Base-by-base conservation (phyloP, 37 sponge, comb jelly and placozoan genomes). In the Spongilla lacustris region DNA sequence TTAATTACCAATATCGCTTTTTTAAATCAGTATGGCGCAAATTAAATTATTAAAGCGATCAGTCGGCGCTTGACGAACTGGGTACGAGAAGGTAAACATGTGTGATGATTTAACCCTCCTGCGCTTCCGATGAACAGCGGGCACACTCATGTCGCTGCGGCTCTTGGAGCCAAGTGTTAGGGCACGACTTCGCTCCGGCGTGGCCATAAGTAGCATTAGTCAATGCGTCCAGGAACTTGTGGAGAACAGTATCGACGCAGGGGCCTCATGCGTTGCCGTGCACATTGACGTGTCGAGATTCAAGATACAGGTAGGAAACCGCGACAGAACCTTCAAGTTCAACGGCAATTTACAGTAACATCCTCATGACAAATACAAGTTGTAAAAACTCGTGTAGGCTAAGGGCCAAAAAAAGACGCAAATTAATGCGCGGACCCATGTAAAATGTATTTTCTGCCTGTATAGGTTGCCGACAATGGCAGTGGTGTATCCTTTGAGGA, bases 201-300 rank as follows among this genome's bases (percentile, higher is more conserved):
- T 86, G 19, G 71, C 88, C 35, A 75, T 94, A 26, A 67, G 77
- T 17, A 80, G 70, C 27, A 12, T 91, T 24, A 68, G 81, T 36
- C 88, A 81, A 41, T 94, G 89, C 74, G 89, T 92, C 13, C 83
- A 78, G 66, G 96, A 98, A 66, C 81, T 98, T 27, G 95, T 96
- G 41, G 80, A 81, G 70, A 98, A 98, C 89, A 88, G 95, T 29
- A 88, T 96, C 67, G 96, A 98, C 70, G 95, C 92, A 75, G 86
- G 85, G 2, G 89, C 93, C 2, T 82, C 87, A 2, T 85, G 84
- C 31, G 82, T 98, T 46, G 84, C 88, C 50, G 91, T 97, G 12
- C 78, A 85, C 72, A 68, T 97, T 2, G 89, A 92, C 67, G 69
- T 84, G 32, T 29, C 37, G 35, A 75, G 71, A n/a, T 85, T 72